Conservation (phyloP, 92 coral and sea anemone species). For the Paramuricea clavata region DNA sequence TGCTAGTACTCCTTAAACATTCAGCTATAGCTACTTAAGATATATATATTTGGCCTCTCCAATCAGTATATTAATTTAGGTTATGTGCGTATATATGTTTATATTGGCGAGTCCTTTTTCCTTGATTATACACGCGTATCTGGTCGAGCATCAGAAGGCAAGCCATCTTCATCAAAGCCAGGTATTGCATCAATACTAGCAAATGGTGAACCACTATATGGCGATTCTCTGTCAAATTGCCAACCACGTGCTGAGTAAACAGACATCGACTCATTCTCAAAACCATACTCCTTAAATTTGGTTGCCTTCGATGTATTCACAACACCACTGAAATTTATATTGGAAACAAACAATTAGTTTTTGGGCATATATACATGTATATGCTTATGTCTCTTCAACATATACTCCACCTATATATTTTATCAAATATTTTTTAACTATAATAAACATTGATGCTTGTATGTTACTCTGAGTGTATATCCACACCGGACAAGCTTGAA, state of each 20-base stretch:
- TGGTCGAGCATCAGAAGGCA: slow-evolving; percentile 23
- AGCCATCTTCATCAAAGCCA: slow-evolving; percentile 53
- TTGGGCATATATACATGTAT: too few species aligned
- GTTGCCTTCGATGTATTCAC: not conserved
- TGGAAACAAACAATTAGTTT: too few species aligned
- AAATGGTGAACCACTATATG: slow-evolving; percentile 44
- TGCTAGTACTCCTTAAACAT: not conserved
- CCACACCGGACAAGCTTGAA: too few species aligned
- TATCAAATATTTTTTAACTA: too few species aligned
- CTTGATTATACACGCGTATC: not conserved
- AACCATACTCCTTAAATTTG: not conserved
- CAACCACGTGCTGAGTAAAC: slow-evolving; percentile 17
- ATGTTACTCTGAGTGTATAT: too few species aligned
- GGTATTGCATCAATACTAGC: slow-evolving; percentile 45
- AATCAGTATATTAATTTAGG: not conserved
- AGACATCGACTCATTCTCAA: not conserved
- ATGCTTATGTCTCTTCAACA: too few species aligned
- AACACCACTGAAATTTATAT: slow-evolving; percentile 25
- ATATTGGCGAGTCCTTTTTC: not conserved
- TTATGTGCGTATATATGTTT: not conserved
- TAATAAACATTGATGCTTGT: too few species aligned
- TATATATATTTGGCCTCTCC: not conserved
- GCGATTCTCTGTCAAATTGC: slow-evolving; percentile 44
- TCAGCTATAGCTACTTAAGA: not conserved
- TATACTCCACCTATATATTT: too few species aligned